These are phyloP conservation scores for Rhizoglyphus robini DNA, from an alignment of 1,140 invertebrate species.

Conservation along the genomic window DNA sequence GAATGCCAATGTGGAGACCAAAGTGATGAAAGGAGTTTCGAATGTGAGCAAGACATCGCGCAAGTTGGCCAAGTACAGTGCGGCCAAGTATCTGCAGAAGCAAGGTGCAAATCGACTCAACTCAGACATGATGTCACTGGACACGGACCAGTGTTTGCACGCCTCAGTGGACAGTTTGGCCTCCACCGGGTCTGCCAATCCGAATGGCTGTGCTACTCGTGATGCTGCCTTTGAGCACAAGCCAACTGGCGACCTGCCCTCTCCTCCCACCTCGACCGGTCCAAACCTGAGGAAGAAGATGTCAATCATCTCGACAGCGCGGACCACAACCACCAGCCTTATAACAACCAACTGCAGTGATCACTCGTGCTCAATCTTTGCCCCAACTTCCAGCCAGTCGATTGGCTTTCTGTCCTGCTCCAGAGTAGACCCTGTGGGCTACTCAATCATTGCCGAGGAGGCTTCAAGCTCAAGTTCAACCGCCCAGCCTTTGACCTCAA, in stretches of 20 bases:
- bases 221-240: neutral
- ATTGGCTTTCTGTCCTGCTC: too few species aligned
- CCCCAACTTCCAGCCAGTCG: too few species aligned
- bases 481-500: neutral
- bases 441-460: slow-evolving; percentile 4
- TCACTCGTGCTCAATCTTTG: neutral
- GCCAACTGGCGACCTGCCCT: neutral
- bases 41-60: neutral
- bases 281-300: neutral
- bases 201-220: neutral
- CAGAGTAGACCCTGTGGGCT: neutral
- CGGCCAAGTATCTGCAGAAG: neutral
- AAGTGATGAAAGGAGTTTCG: neutral
- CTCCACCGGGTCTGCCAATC: neutral
- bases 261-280: neutral
- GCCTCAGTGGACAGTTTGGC: neutral
- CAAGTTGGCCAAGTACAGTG: slow-evolving; percentile 9
- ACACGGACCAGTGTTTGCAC: neutral
- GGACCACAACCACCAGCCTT: slow-evolving; percentile 5
- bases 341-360: neutral
- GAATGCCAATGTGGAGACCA: neutral
- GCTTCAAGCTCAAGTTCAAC: slow-evolving; percentile 7
- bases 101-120: neutral
- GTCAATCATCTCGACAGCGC: neutral
- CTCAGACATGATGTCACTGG: neutral